Evolutionary conservation across 1,140 invertebrate species (phyloP), one percentile per base, ranked within the genome.

Genomic region (Drosophila orosa): DNA sequence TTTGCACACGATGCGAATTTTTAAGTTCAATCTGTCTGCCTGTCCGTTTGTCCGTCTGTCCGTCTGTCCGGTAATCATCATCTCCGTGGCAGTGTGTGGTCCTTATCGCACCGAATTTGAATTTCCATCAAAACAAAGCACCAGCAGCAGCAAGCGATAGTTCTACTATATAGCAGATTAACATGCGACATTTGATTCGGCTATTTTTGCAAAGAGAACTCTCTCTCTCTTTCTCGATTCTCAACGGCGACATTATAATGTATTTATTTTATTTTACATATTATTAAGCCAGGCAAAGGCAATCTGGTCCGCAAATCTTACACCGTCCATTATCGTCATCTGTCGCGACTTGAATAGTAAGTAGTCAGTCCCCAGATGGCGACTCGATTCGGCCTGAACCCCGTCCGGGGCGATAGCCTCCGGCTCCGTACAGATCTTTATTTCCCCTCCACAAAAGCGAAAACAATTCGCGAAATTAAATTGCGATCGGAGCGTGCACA

Each of bases 1-100:
- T 78, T 85, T 86, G 78, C 78, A 76, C 78, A 86, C 82, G 82
- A 73, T 73, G 52, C 79, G 56, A 81, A 76, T 33, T 52, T 47
- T 31, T 45, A 39, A 19, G 47, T 47, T 42, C 31, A 60, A 31
- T 29, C 22, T 10, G 27, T 52, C 47, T 2, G 22, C 25, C 3
- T 24, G 56, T 62, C 56, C 9, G 31, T 27, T 13, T 22, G 57
- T 63, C 19, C 13, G 17, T 5, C 3, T 27, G 54, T 40, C 47
- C 12, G 52, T 27, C 25, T 57, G 59, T 29, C 60, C 60, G 60
- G n/a, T 5, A 6, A 55, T 24, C 55, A 35, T 62, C 60, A 31
- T 63, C 31, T 17, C 15, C 19, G n/a, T 33, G 45, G 19, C 7
- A 58, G 54, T 72, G 77, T 83, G 80, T 83, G 80, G 80, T 84